Base-by-base conservation (phyloP, 2,888 invertebrate species). In the Drosophila putrida region DNA sequence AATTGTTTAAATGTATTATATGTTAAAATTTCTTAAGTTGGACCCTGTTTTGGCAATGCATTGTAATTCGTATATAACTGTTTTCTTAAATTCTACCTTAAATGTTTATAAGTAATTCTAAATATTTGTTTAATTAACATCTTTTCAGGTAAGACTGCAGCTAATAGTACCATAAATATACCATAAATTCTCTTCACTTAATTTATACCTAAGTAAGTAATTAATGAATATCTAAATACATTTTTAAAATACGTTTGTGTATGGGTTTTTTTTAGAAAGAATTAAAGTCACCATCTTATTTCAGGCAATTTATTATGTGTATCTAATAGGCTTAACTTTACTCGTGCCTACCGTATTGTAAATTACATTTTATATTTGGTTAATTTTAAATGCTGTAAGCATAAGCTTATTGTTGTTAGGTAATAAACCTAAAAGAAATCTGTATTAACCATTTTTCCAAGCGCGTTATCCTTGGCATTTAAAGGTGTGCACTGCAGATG, bases 391-490 rank as follows among this genome's bases (percentile, higher is more conserved):
- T 60, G 59, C 25, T 74, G 58, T 69, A 51, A 66, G 63, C 64
- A 33, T 25, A 10, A 46, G 80, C 67, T 73, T 74, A 60, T 53
- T 53, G 53, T 36, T 64, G 69, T 64, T 66, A 27, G 43, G 6
- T 15, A 15, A 36, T 20, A 39, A 57, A 35, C 10, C 64, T 33
- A 66, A 68, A 35, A 54, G 11, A 59, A 62, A 71, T 62, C 25
- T 44, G 53, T 55, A 57, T 66, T 49, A 71, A 63, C 43, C 44
- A 61, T 41, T 43, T 43, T 44, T 78, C 43, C 59, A 66, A 50
- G 65, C 74, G 71, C 49, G n/a, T 75, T 71, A 80, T 88, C 84
- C 86, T 84, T 88, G 88, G 86, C 83, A 84, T 85, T 88, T 88
- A 82, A 75, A 74, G 81, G 75, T 74, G 62, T 49, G 70, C 65